Conservation (phyloP, 92 coral and sea anemone species). For the Umimayanthus kanabou region DNA sequence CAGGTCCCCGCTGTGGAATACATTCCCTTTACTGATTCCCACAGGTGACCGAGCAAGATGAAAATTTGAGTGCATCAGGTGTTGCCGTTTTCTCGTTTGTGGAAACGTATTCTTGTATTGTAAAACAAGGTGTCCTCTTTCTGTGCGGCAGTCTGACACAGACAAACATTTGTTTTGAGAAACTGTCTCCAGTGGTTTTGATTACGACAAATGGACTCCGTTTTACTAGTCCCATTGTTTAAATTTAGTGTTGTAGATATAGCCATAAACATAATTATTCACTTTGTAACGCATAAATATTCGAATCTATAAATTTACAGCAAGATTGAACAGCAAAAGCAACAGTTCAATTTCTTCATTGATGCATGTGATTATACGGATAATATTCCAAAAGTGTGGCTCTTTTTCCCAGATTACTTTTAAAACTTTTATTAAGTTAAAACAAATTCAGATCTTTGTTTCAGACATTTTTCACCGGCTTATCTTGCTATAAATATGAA, state of each 20-base stretch:
- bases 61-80: background rate
- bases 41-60: conserved; percentile 15
- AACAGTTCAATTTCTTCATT: too few species aligned
- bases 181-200: too few species aligned
- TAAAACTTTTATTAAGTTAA: background rate
- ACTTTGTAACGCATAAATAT: too few species aligned
- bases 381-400: too few species aligned
- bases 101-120: background rate
- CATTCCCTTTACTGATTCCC: background rate
- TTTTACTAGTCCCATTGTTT: too few species aligned
- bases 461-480: background rate
- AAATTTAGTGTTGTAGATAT: too few species aligned
- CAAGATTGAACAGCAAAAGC: too few species aligned
- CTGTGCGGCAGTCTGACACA: background rate
- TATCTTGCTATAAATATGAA: background rate
- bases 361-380: too few species aligned
- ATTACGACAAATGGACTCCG: too few species aligned
- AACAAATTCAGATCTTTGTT: background rate
- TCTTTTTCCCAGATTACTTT: background rate
- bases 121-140: background rate
- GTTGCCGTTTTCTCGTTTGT: background rate
- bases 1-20: conserved; percentile 1
- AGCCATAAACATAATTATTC: too few species aligned
- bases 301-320: too few species aligned
- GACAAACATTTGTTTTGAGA: too few species aligned